Evolutionary conservation across 2,797 vertebrate species (phyloP), one percentile per base, ranked within the genome.

Genomic region (Hemitrygon akajei): DNA sequence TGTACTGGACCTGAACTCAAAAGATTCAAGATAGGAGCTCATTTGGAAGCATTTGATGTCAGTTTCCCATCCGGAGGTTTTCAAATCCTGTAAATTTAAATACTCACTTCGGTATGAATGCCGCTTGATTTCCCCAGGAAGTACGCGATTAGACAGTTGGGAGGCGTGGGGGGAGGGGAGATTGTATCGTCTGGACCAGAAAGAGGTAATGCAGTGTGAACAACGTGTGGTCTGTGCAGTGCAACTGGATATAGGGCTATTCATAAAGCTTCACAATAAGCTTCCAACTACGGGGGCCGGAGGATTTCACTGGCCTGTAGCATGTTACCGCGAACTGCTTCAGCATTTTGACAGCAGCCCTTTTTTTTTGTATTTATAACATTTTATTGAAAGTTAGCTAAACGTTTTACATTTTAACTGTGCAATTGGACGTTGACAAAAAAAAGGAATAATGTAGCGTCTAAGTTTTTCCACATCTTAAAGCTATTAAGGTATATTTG

Each of bases 171-270:
- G 91, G 91, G 91, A 47, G 18, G 89, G 89, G 89, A 92, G 66
- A 12, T 9, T 47, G 89, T 75, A 30, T 71, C 25, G 66, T 92
- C 89, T 75, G 86, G 86, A 89, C 60, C 86, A 89, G 86, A 66
- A 25, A 92, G 89, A 75, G 37, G 40, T 92, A 40, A 40, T 40
- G 25, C 25, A 5, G 34, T 16, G 37, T 27, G 69, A 75, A 73
- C 91, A 75, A 93, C 69, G 71, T 47, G 86, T 66, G 60, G n/a
- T 69, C 60, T 89, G 30, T 89, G 91, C 91, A 56, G 37, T 93
- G 91, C 69, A 93, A 93, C 71, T 47, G 91, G 91, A 73, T 93
- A 75, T 9, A 47, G 91, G 47, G 71, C 91, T 75, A 76, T 73
- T 93, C 66, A 93, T 37, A 76, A 93, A 56, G 69, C 71, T 75